These are phyloP conservation scores for Phodopus roborovskii DNA, from an alignment of 2,113 vertebrate species.

Conservation along the genomic window DNA sequence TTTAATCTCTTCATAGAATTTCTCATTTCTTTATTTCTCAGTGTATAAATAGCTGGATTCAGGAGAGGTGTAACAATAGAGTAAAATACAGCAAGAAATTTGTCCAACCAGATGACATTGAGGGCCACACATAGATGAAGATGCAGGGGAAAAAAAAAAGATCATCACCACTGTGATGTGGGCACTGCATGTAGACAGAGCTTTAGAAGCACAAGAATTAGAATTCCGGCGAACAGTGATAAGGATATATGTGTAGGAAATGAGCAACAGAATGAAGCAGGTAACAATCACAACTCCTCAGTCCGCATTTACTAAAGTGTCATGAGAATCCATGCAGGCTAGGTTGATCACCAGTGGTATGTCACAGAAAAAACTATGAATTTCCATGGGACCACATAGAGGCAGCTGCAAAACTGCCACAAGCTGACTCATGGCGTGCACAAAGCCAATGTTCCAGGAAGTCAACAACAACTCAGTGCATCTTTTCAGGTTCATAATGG, in stretches of 20 bases:
- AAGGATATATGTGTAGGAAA: constrained; percentile 70
- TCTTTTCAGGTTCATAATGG: background rate
- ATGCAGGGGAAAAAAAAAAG: constrained; percentile 36
- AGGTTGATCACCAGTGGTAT: constrained; percentile 63
- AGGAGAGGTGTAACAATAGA: constrained; percentile 49
- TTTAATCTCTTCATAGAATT: background rate
- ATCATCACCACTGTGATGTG: constrained; percentile 53
- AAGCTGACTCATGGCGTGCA: background rate
- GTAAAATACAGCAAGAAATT: constrained; percentile 65
- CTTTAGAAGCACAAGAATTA: background rate
- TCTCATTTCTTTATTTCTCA: constrained; percentile 69
- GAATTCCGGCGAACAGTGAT: constrained; percentile 23
- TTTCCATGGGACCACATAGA: constrained; percentile 62
- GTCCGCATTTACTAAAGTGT: constrained; percentile 55
- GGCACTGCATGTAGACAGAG: constrained; percentile 23
- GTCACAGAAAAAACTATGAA: constrained; percentile 72
- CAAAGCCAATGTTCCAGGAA: background rate
- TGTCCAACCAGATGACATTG: constrained; percentile 27
- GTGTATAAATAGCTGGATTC: constrained; percentile 59
- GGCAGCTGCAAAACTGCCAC: constrained; percentile 49
- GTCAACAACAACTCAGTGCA: background rate
- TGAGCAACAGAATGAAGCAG: constrained; percentile 59
- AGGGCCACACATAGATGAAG: constrained; percentile 53
- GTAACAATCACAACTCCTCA: constrained; percentile 52
- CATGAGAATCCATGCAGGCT: constrained; percentile 49